A percentile compares a stretch with the other conserved stretches of the same genome.
phyloP scores from a whole-genome alignment of 2,113 vertebrate genomes.

The Pseudorectes ferrugineus region DNA sequence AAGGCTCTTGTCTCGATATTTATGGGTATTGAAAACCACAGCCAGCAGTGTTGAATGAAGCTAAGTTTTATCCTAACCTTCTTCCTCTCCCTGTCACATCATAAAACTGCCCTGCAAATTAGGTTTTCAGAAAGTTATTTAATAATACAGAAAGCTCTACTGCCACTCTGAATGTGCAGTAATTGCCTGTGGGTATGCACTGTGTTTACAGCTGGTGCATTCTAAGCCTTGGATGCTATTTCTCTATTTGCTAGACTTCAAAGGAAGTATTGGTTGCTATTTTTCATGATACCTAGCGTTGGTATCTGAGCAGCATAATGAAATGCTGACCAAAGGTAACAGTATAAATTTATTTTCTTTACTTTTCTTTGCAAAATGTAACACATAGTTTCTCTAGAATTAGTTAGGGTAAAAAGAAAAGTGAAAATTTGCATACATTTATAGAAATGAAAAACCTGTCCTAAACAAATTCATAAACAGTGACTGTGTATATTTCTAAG shows the following conservation, averaged over 20 bases:
- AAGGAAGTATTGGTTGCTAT: background rate
- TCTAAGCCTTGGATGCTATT: conserved; percentile 40
- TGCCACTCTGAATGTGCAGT: background rate
- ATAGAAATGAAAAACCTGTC: background rate
- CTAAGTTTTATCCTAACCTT: background rate
- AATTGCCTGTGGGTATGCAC: conserved; percentile 32
- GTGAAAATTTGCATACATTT: background rate
- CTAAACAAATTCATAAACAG: background rate
- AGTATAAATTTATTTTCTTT: background rate
- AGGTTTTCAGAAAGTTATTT: conserved; percentile 40
- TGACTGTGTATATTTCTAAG: background rate
- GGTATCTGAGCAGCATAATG: conserved; percentile 18
- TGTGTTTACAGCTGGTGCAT: conserved; percentile 20
- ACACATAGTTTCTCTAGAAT: background rate
- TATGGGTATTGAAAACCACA: conserved; percentile 21
- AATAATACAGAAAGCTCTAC: conserved; percentile 18
- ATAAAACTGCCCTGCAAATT: conserved; percentile 27
- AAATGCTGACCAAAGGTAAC: conserved; percentile 23
- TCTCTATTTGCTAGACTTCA: conserved; percentile 38
- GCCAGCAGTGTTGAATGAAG: background rate
- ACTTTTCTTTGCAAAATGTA: background rate
- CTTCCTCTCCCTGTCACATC: background rate
- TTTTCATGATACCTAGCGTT: conserved; percentile 1
- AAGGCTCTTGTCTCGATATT: conserved; percentile 1
- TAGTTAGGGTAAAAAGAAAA: background rate